phyloP scores from a whole-genome alignment of 35 echinoderm and acorn worm species.

The Heliocidaris erythrogramma region DNA sequence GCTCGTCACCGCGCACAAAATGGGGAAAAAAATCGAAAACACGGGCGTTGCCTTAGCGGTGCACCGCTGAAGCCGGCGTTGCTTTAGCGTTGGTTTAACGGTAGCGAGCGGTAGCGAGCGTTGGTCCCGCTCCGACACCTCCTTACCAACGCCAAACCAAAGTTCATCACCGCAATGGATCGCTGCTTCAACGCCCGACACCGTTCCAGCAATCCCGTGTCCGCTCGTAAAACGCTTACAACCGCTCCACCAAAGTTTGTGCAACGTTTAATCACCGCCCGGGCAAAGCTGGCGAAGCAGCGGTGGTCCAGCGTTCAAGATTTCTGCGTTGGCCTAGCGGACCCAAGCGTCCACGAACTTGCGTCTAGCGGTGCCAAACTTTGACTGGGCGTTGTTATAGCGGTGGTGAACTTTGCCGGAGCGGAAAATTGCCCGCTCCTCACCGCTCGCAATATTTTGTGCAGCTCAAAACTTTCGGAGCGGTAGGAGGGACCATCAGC shows the following conservation, averaged over 20 bases:
- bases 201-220: slow-evolving; percentile 37
- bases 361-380: slow-evolving; percentile 42
- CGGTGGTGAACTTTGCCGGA: slow-evolving; percentile 39
- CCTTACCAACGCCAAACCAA: slow-evolving; percentile 39
- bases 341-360: slow-evolving; percentile 40
- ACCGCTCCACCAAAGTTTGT: slow-evolving; percentile 39
- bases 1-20: slow-evolving; percentile 39
- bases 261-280: slow-evolving; percentile 23
- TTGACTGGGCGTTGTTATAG: slow-evolving; percentile 31
- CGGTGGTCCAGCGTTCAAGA: slow-evolving; percentile 36
- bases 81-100: slow-evolving; percentile 37
- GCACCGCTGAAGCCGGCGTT: slow-evolving; percentile 38
- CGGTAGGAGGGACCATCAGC: slow-evolving; percentile 37
- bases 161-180: slow-evolving; percentile 42
- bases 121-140: neutral
- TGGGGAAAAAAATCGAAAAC: slow-evolving; percentile 35
- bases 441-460: slow-evolving; percentile 26
- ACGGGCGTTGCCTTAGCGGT: slow-evolving; percentile 27
- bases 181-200: slow-evolving; percentile 22
- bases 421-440: slow-evolving; percentile 33
- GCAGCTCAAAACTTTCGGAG: slow-evolving; percentile 30
- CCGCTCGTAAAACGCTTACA: slow-evolving; percentile 35
- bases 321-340: slow-evolving; percentile 29
- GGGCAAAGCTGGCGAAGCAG: slow-evolving; percentile 35
- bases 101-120: slow-evolving; percentile 38